Percentiles rank a stretch among this genome's conserved stretches.
These are phyloP conservation scores for Pseudococcus viburni DNA, from an alignment of 2,888 invertebrate genomes.

Conservation along the genomic window DNA sequence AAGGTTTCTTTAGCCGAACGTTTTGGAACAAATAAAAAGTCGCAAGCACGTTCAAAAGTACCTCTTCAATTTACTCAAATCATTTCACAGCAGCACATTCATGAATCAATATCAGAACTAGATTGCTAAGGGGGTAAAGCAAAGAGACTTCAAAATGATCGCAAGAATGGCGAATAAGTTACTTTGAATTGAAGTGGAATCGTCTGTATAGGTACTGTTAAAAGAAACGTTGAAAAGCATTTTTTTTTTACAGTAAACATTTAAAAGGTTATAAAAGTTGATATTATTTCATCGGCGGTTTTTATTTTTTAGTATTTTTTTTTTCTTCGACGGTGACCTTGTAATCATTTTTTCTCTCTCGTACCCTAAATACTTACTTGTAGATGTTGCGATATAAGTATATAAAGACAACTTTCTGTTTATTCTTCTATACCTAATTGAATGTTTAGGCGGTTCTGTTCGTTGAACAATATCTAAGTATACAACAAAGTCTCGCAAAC, in stretches of 20 bases:
- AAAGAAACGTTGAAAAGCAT: slow-evolving; percentile 37
- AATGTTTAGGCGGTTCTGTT: slow-evolving; percentile 28
- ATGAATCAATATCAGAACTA: slow-evolving; percentile 18
- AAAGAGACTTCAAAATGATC: slow-evolving; percentile 18
- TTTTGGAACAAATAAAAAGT: not conserved
- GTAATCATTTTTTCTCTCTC: not conserved
- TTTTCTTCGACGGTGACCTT: not conserved
- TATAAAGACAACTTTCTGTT: slow-evolving; percentile 8
- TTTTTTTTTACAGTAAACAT: slow-evolving; percentile 22
- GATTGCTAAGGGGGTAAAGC: not conserved
- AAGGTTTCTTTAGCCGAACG: slow-evolving; percentile 1
- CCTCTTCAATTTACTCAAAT: slow-evolving; percentile 27
- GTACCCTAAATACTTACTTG: not conserved
- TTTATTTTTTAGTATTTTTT: slow-evolving; percentile 27
- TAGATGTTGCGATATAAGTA: not conserved
- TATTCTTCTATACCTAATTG: not conserved
- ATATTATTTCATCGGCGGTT: slow-evolving; percentile 10
- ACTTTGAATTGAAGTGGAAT: slow-evolving; percentile 8
- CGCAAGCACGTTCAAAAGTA: not conserved
- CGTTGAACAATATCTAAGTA: not conserved
- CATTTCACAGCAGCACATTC: slow-evolving; percentile 1
- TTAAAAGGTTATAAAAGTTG: slow-evolving; percentile 16
- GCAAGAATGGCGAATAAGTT: not conserved
- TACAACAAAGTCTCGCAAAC: not conserved
- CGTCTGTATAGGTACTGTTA: not conserved